phyloP scores from a whole-genome alignment of 2,888 invertebrate genomes.

The Drosophila buzzatii region DNA sequence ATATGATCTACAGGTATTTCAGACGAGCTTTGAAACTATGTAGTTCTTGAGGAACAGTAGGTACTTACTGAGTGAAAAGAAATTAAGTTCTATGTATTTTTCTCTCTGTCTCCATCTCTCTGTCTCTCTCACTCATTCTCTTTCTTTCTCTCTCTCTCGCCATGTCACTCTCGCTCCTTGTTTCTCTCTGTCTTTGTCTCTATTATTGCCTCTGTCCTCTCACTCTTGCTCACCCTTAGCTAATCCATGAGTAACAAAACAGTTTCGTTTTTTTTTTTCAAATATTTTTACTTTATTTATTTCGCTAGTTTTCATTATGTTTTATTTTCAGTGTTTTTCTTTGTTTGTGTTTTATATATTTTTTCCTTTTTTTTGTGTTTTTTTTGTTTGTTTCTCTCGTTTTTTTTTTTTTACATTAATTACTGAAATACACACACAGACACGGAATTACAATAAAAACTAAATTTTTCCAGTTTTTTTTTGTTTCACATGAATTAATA shows the following conservation, averaged over 20 bases:
- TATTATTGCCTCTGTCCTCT: not conserved
- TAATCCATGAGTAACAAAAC: not conserved
- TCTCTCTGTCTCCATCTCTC: too few relatives aligned
- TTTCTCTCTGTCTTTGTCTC: not conserved
- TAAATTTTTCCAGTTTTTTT: conserved; percentile 57
- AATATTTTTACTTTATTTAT: conserved; percentile 80
- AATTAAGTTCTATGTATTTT: too few relatives aligned
- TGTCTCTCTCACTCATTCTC: too few relatives aligned
- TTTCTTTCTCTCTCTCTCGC: too few relatives aligned
- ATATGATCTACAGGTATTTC: too few relatives aligned
- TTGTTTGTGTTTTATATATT: conserved; percentile 51
- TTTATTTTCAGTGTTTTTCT: conserved; percentile 70
- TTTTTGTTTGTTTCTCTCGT: conserved; percentile 39
- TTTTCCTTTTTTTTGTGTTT: conserved; percentile 63
- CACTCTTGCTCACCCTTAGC: not conserved
- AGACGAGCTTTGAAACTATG: too few relatives aligned
- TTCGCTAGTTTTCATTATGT: conserved; percentile 78
- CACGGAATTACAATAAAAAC: conserved; percentile 82
- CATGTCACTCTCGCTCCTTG: accelerated
- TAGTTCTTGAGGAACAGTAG: too few relatives aligned
- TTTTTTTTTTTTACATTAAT: conserved; percentile 65
- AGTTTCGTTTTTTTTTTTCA: conserved; percentile 49
- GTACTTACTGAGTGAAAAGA: too few relatives aligned
- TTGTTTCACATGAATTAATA: conserved; percentile 26
- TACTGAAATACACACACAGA: conserved; percentile 82